Percentiles rank a stretch among this genome's conserved stretches.
These are phyloP conservation scores for Alca torda DNA, from an alignment of 2,797 vertebrate genomes.

Conservation along the genomic window DNA sequence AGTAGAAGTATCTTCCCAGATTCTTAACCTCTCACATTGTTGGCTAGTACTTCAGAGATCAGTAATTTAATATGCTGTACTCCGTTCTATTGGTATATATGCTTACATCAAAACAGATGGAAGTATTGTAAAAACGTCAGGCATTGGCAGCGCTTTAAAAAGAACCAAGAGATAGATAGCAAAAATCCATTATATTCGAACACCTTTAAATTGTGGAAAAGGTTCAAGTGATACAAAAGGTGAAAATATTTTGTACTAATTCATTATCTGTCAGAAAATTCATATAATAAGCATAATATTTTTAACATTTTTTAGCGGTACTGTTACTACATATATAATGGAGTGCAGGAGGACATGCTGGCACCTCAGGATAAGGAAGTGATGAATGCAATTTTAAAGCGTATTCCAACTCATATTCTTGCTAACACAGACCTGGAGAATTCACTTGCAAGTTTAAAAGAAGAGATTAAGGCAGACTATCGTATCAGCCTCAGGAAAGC, in stretches of 20 bases:
- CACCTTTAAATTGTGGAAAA: background rate
- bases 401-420: constrained; percentile 69
- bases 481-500: constrained; percentile 81
- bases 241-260: background rate
- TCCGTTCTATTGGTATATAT: background rate
- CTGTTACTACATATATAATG: constrained; percentile 81
- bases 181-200: background rate
- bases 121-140: background rate
- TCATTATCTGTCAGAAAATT: background rate
- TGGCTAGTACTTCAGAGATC: background rate
- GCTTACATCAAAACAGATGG: background rate
- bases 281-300: background rate
- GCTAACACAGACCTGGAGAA: constrained; percentile 50
- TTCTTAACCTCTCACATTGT: background rate
- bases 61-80: background rate
- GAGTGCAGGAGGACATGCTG: constrained; percentile 81
- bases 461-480: constrained; percentile 84
- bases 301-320: constrained; percentile 81
- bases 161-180: background rate
- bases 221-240: background rate
- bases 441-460: constrained; percentile 67
- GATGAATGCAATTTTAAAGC: constrained; percentile 77
- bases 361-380: constrained; percentile 76
- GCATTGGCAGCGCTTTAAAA: background rate
- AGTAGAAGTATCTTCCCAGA: background rate